A percentile compares a stretch with the other conserved stretches of the same genome.
phyloP scores from a whole-genome alignment of 2,888 invertebrate genomes.

The Oxytorus armatus region DNA sequence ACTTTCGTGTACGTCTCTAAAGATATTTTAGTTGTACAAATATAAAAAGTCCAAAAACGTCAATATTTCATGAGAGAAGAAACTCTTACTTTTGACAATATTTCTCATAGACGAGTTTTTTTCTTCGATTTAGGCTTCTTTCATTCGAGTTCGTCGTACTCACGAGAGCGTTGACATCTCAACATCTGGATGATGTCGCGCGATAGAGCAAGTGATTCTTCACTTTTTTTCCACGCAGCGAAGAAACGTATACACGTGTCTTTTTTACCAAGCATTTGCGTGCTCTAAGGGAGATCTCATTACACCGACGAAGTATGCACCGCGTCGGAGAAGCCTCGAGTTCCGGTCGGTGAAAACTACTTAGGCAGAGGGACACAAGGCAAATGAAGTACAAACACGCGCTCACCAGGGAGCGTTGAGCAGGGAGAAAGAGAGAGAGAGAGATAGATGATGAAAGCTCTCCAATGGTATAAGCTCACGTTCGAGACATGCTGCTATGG shows the following conservation, averaged over 20 bases:
- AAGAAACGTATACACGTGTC: conserved; percentile 12
- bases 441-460: conserved; percentile 45
- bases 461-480: conserved; percentile 32
- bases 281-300: conserved; percentile 59
- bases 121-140: background rate
- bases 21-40: too few relatives aligned
- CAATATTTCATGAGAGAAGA: background rate
- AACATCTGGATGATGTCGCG: conserved; percentile 12
- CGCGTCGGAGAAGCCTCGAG: conserved; percentile 60
- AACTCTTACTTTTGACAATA: background rate
- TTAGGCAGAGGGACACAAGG: conserved; percentile 34
- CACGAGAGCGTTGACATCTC: background rate
- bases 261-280: conserved; percentile 28
- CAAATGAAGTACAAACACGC: conserved; percentile 44
- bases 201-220: conserved; percentile 11
- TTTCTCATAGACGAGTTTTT: background rate
- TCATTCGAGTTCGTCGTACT: background rate
- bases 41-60: background rate
- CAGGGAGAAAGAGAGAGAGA: conserved; percentile 13
- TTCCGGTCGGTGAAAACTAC: conserved; percentile 49
- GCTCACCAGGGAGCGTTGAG: conserved; percentile 35
- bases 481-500: conserved; percentile 26
- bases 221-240: conserved; percentile 18
- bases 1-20: background rate
- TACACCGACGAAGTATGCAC: conserved; percentile 65